Conservation (phyloP, 2,888 invertebrate genomes). For the Torymus texanus region DNA sequence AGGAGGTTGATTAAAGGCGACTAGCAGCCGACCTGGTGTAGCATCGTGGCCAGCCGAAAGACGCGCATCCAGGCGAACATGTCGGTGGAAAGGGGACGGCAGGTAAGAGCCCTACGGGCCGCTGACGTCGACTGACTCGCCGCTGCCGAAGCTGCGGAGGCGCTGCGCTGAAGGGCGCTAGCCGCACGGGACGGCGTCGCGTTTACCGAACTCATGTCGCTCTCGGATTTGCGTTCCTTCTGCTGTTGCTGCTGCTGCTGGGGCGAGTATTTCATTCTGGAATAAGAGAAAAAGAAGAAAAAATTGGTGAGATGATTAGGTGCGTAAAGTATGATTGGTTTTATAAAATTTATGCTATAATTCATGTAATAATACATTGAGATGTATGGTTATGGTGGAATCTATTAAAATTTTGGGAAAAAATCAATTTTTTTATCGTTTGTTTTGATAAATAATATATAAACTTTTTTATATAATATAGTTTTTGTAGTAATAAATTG, state of each 20-base stretch:
- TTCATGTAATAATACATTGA: no score
- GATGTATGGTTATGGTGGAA: no score
- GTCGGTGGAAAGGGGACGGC: conserved; percentile 67
- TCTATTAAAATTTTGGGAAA: no score
- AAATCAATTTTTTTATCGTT: no score
- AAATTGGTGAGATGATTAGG: no score
- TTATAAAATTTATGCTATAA: no score
- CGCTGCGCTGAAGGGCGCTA: conserved; percentile 61
- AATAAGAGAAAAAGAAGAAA: background rate
- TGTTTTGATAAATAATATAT: no score
- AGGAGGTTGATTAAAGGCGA: conserved; percentile 44
- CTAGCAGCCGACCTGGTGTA: conserved; percentile 72
- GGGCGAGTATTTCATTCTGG: conserved; percentile 73
- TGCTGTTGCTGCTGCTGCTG: conserved; percentile 70
- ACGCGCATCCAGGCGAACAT: conserved; percentile 74
- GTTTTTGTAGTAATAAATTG: no score
- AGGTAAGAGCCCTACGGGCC: conserved; percentile 58
- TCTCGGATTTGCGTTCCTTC: conserved; percentile 72
- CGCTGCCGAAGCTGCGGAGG: conserved; percentile 61
- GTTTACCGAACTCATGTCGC: conserved; percentile 68
- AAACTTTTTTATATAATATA: no score
- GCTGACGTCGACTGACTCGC: conserved; percentile 57
- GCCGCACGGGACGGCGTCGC: conserved; percentile 65
- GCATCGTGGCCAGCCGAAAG: conserved; percentile 71
- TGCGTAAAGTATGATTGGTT: no score